phyloP scores from a whole-genome alignment of 2,113 vertebrate genomes.

The Leiothrix lutea region DNA sequence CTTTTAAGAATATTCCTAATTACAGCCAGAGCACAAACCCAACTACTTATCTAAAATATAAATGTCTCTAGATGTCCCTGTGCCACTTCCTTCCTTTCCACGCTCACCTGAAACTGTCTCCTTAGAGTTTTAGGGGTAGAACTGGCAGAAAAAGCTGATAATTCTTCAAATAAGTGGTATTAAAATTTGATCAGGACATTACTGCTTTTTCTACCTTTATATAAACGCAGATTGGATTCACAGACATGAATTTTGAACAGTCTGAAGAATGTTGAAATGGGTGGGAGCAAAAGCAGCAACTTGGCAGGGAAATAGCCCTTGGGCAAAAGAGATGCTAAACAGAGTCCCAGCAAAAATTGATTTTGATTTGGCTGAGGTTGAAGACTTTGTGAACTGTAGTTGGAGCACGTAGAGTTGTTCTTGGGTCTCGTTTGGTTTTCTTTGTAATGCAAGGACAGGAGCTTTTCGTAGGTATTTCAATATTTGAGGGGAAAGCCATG shows the following conservation, averaged over 20 bases:
- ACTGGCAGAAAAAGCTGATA: neutral
- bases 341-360: slow-evolving; percentile 50
- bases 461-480: slow-evolving; percentile 22
- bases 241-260: neutral
- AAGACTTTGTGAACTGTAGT: neutral
- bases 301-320: slow-evolving; percentile 55
- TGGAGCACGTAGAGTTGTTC: slow-evolving; percentile 10
- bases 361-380: slow-evolving; percentile 52
- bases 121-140: neutral
- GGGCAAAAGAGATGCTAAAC: slow-evolving; percentile 56
- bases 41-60: neutral
- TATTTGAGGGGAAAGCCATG: neutral
- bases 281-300: slow-evolving; percentile 36
- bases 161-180: neutral
- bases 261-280: slow-evolving; percentile 43
- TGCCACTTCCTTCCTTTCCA: neutral
- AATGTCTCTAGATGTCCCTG: neutral
- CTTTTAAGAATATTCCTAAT: neutral
- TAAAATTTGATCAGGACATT: neutral
- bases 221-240: neutral
- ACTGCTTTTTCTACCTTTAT: neutral
- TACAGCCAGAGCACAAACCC: neutral
- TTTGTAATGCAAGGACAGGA: slow-evolving; percentile 24
- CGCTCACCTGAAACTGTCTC: neutral
- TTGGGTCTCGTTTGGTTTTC: slow-evolving; percentile 17